These are phyloP conservation scores for Euphydryas editha DNA, from an alignment of 2,888 invertebrate species.

Conservation along the genomic window DNA sequence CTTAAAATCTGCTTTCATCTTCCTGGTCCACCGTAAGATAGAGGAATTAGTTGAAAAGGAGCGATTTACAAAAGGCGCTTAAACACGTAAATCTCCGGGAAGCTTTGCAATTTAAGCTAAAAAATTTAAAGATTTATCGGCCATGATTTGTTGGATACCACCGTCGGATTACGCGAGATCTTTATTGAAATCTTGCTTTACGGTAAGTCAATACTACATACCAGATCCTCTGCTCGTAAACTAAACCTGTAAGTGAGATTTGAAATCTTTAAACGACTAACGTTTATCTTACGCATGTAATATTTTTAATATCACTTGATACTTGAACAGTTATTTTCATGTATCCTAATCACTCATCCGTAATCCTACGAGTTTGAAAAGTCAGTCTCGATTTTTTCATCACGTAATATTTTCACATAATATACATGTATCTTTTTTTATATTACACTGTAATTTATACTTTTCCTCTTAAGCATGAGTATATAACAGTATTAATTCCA, in stretches of 20 bases:
- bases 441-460: constrained; percentile 34
- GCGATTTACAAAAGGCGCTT: constrained; percentile 63
- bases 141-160: constrained; percentile 45
- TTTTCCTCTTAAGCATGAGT: constrained; percentile 39
- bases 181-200: constrained; percentile 37
- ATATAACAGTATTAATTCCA: constrained; percentile 36
- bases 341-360: constrained; percentile 29
- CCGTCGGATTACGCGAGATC: constrained; percentile 34
- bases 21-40: constrained; percentile 57
- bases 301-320: constrained; percentile 42
- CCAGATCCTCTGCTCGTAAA: constrained; percentile 11
- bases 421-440: constrained; percentile 31
- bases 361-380: constrained; percentile 23
- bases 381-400: constrained; percentile 27
- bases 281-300: constrained; percentile 36
- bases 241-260: constrained; percentile 14
- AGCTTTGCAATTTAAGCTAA: constrained; percentile 67
- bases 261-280: constrained; percentile 13
- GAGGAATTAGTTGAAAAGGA: constrained; percentile 65
- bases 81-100: constrained; percentile 60
- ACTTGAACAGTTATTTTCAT: constrained; percentile 30
- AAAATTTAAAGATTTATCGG: constrained; percentile 47
- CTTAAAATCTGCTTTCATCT: constrained; percentile 61
- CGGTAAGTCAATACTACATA: constrained; percentile 45
- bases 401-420: constrained; percentile 37